Percentiles rank a stretch among this genome's conserved stretches.
Evolutionary conservation across 2,888 invertebrate genomes (phyloP).

Genomic region (Platypus cylindrus): DNA sequence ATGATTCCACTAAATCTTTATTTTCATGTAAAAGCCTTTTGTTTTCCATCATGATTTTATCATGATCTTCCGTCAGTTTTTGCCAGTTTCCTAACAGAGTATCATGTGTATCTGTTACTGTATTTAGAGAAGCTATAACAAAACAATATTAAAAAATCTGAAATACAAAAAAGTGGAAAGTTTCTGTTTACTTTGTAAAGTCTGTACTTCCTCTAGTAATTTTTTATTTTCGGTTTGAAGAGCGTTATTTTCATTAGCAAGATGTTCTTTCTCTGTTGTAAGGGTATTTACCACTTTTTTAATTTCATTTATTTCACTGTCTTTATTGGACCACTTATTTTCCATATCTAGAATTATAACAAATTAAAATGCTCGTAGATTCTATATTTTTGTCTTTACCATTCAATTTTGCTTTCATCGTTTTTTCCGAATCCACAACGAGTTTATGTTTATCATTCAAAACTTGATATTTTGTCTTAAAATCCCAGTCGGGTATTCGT

Average conservation of each 20-base stretch:
- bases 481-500: constrained; percentile 25
- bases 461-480: constrained; percentile 46
- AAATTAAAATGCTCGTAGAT: too few relatives aligned
- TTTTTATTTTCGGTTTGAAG: constrained; percentile 6
- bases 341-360: too few relatives aligned
- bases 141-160: neutral
- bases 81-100: constrained; percentile 3
- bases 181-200: constrained; percentile 5
- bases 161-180: too few relatives aligned
- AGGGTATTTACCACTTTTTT: too few relatives aligned
- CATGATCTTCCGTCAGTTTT: constrained; percentile 21
- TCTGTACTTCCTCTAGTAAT: constrained; percentile 4
- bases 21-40: constrained; percentile 4
- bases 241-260: constrained; percentile 4
- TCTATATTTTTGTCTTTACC: constrained; percentile 15
- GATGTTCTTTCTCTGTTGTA: constrained; percentile 5
- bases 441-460: constrained; percentile 46
- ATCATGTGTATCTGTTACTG: constrained; percentile 4
- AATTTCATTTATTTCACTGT: constrained; percentile 10
- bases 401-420: constrained; percentile 34
- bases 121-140: constrained; percentile 4
- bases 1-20: constrained; percentile 1
- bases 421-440: constrained; percentile 41
- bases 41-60: constrained; percentile 8
- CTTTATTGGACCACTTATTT: too few relatives aligned